A percentile compares a stretch with the other conserved stretches of the same genome.
These are phyloP conservation scores for Onthophagus taurus DNA, from an alignment of 1,140 invertebrate species.

Conservation along the genomic window DNA sequence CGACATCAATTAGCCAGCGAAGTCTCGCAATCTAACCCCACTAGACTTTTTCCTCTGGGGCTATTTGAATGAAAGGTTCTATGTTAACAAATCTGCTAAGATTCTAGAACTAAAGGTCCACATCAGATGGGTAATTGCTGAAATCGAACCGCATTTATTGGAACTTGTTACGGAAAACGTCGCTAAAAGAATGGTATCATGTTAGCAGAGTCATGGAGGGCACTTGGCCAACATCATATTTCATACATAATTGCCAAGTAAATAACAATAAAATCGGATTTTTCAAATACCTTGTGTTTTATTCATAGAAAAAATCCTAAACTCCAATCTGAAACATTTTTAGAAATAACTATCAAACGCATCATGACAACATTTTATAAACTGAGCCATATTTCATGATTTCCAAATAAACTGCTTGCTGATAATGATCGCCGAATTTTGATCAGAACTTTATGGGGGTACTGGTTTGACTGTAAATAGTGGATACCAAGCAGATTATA, in stretches of 20 bases:
- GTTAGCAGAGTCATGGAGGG: conserved; percentile 5
- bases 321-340: background rate
- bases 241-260: background rate
- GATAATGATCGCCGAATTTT: no score
- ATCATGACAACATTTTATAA: no score
- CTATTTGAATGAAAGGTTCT: conserved; percentile 27
- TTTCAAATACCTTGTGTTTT: background rate
- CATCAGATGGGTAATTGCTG: conserved; percentile 17
- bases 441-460: no score
- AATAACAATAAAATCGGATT: background rate
- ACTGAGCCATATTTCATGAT: no score
- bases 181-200: conserved; percentile 5
- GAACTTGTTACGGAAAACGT: conserved; percentile 5
- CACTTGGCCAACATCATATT: conserved; percentile 5
- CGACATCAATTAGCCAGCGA: background rate
- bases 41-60: conserved; percentile 29
- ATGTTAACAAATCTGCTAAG: conserved; percentile 19
- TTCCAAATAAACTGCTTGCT: no score
- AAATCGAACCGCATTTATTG: conserved; percentile 16
- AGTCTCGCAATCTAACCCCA: conserved; percentile 19
- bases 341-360: no score
- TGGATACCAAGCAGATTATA: no score
- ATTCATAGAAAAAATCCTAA: background rate
- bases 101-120: conserved; percentile 17
- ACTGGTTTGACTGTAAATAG: no score